Percentiles rank a stretch among this genome's conserved stretches.
phyloP scores from a whole-genome alignment of 1,140 invertebrate genomes.

The Brachystomella parvula region DNA sequence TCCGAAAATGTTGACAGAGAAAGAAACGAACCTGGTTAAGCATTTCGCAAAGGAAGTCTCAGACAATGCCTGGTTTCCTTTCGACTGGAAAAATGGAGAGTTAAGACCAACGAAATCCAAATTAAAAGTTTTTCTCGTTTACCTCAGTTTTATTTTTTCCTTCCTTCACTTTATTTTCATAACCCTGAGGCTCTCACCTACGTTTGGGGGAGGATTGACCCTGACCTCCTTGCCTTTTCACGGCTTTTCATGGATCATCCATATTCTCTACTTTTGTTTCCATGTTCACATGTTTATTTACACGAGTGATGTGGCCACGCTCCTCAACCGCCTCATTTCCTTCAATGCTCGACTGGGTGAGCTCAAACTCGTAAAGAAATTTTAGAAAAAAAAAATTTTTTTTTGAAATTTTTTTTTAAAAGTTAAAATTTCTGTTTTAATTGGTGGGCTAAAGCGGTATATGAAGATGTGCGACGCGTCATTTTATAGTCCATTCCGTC shows the following conservation, averaged over 20 bases:
- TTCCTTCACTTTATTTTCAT: background rate
- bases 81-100: background rate
- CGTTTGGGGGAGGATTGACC: background rate
- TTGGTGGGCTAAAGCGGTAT: too few species aligned
- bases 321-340: background rate
- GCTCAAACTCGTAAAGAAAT: background rate
- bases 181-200: background rate
- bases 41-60: background rate
- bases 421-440: background rate
- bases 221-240: background rate
- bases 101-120: background rate
- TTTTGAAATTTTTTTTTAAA: background rate
- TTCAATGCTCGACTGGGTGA: background rate
- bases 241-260: background rate
- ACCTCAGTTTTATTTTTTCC: background rate
- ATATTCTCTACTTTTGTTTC: background rate
- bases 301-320: background rate
- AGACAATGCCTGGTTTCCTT: background rate
- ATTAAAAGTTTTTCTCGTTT: background rate
- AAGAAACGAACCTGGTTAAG: background rate
- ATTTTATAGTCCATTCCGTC: too few species aligned
- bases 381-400: background rate
- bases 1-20: background rate
- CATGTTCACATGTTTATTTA: constrained; percentile 1
- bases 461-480: too few species aligned